Percentiles rank a stretch among this genome's conserved stretches.
These are phyloP conservation scores for Callorhinus ursinus DNA, from an alignment of 2,113 vertebrate species.

Conservation along the genomic window DNA sequence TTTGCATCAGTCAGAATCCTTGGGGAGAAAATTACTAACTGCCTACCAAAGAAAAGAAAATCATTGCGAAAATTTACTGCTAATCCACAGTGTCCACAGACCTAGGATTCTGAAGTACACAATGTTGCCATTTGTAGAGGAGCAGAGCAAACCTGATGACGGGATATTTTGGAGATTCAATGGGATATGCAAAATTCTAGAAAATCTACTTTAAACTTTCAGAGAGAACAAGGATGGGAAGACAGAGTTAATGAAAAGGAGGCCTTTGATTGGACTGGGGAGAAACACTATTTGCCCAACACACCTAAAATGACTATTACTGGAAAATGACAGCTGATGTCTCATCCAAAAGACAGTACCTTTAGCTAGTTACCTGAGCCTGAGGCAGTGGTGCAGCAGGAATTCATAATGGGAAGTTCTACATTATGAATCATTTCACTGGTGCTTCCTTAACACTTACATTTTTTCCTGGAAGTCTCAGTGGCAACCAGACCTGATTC, in stretches of 20 bases:
- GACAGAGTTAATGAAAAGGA: neutral
- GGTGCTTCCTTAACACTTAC: conserved; percentile 11
- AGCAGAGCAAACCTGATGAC: neutral
- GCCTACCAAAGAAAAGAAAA: neutral
- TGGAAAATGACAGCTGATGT: neutral
- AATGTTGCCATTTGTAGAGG: neutral
- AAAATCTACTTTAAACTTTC: conserved; percentile 17
- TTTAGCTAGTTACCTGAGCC: neutral
- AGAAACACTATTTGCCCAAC: neutral
- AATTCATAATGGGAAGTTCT: neutral
- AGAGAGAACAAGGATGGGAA: neutral
- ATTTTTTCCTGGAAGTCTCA: conserved; percentile 51
- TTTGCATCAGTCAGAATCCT: conserved; percentile 3
- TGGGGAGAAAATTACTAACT: neutral
- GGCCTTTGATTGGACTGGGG: neutral
- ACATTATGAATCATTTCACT: conserved; percentile 33
- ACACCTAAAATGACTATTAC: neutral
- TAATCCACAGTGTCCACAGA: neutral
- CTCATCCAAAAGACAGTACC: neutral
- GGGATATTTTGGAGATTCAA: conserved; percentile 25
- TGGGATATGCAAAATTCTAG: neutral
- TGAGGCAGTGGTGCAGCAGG: neutral
- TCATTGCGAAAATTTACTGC: conserved; percentile 7
- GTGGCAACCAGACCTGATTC: conserved; percentile 34
- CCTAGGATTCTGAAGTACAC: neutral